Evolutionary conservation across 2,113 vertebrate species (phyloP).

Genomic region (Ciconia boyciana): DNA sequence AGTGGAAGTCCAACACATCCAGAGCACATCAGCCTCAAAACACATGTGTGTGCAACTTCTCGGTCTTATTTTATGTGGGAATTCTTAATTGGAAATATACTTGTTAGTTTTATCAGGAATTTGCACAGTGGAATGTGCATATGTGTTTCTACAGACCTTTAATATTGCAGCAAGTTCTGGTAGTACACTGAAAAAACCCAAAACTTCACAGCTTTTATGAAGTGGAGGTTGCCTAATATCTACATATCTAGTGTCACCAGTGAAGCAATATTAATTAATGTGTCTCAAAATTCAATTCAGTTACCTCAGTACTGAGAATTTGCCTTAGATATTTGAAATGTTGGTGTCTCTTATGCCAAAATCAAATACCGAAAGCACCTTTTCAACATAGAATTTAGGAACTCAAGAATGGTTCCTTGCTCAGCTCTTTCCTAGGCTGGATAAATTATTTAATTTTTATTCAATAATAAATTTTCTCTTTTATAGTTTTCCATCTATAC

Average conservation of each 20-base stretch:
- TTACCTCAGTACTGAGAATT: not conserved
- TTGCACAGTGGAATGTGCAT: not conserved
- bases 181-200: not conserved
- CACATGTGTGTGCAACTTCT: rapidly evolving
- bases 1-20: not conserved
- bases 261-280: not conserved
- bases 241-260: not conserved
- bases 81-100: not conserved
- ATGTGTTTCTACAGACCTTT: not conserved
- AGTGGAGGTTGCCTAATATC: not conserved
- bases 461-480: not conserved
- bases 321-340: not conserved
- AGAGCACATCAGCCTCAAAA: not conserved
- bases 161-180: not conserved
- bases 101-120: not conserved
- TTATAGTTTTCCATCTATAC: not conserved
- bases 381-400: not conserved
- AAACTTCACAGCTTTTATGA: not conserved
- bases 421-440: not conserved
- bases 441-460: not conserved
- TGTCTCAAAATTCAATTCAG: not conserved
- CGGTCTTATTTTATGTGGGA: not conserved
- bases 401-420: not conserved
- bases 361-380: not conserved
- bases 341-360: not conserved